Evolutionary conservation across 2,797 vertebrate species (phyloP), one percentile per base, ranked within the genome.

Genomic region (Cichlasoma orientale): DNA sequence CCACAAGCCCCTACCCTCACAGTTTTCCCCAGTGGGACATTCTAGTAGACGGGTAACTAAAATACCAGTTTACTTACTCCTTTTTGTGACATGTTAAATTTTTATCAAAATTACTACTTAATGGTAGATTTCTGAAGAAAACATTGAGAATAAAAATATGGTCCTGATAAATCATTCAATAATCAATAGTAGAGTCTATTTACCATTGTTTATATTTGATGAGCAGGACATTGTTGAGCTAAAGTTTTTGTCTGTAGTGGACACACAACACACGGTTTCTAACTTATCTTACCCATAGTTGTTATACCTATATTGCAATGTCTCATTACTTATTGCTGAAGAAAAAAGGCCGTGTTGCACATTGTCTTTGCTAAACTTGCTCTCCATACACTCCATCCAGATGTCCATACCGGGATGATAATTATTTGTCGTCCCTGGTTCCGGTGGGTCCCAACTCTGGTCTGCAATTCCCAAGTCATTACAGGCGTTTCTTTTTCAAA

Each of bases 1-100:
- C 95, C 19, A 79, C 86, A 47, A 82, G 13, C 31, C 63, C 86
- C 50, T 78, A 71, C 19, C 84, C 93, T 56, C 88, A 92, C 83
- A 89, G 44, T 77, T 3, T 89, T 38, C 92, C 92, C 25, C 93
- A 93, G 74, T 95, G 93, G 93, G 87, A 93, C 82, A 82, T 94
- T 77, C 85, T 93, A 53, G 75, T 77, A n/a, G 23, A 93, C 1
- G 92, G 92, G 94, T 95, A 94, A 91, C 11, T 84, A 74, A 29
- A 11, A 68, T n/a, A 68, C 61, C 23, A 47, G 9, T 47, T 5
- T 19, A 13, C 41, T 66, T 25, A 29, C 16, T 50, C 25, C 25
- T 50, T 23, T 68, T 68, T 68, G 23, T 27, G 25, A 29, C 18
- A 61, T 61, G 41, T 47, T 12, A 41, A 50, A 50, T 29, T 50